Evolutionary conservation across 2,888 invertebrate genomes (phyloP).

Genomic region (Cremastobaeus sp.): DNA sequence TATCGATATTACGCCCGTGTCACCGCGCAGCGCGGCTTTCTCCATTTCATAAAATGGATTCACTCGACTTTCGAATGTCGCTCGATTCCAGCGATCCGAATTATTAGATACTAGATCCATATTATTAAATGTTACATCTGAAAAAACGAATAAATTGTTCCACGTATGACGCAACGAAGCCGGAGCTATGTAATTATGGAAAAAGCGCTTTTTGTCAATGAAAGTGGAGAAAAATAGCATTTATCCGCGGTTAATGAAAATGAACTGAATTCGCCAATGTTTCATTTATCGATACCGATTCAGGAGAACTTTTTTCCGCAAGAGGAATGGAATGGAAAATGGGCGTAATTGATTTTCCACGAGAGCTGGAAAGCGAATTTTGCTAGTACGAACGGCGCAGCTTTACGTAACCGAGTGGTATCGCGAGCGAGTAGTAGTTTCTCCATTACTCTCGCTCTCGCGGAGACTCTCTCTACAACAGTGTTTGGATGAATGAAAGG

Average conservation of each 20-base stretch:
- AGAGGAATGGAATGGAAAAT: background rate
- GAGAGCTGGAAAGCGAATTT: slow-evolving; percentile 31
- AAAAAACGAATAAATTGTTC: no score
- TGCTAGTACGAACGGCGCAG: slow-evolving; percentile 20
- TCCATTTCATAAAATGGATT: slow-evolving; percentile 58
- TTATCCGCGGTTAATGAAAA: no score
- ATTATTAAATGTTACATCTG: no score
- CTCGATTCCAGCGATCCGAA: slow-evolving; percentile 22
- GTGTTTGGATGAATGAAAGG: slow-evolving; percentile 44
- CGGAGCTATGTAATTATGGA: no score
- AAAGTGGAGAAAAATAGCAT: background rate
- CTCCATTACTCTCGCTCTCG: slow-evolving; percentile 50
- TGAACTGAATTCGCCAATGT: no score
- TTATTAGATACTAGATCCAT: no score
- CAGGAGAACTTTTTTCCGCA: no score
- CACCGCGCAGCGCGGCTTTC: slow-evolving; percentile 49
- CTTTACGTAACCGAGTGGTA: slow-evolving; percentile 40
- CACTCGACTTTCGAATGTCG: slow-evolving; percentile 53
- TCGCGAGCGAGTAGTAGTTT: slow-evolving; percentile 34
- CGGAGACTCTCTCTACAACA: slow-evolving; percentile 30
- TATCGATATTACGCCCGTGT: slow-evolving; percentile 49
- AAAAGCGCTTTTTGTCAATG: no score
- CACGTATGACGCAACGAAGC: no score
- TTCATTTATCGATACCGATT: no score
- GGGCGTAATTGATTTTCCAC: background rate